Evolutionary conservation across 2,797 vertebrate genomes (phyloP), one percentile per base, ranked within the genome.

Genomic region (Kryptolebias ocellatus): DNA sequence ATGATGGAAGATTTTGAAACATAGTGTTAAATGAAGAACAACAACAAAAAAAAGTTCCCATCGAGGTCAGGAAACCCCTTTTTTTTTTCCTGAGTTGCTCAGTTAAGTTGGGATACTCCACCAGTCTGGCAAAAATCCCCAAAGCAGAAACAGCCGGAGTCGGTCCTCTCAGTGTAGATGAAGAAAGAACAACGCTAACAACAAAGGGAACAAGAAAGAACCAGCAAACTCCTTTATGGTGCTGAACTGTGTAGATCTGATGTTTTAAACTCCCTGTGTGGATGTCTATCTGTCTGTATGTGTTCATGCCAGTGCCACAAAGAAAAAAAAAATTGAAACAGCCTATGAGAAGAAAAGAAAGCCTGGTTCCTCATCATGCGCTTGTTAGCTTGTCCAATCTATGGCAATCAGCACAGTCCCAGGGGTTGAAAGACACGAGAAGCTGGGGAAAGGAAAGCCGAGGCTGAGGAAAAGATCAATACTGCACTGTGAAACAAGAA

Each of bases 361-460:
- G 90, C 92, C 90, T 56, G 88, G 93, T 93, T 96, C 94, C 96
- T 97, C 95, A 97, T 96, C 96, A 96, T 96, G 96, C 84, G 94
- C 95, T 98, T 96, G 96, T 99, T 98, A 98, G 96, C 95, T 96
- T 98, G 97, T 98, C 96, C 96, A 97, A 97, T 98, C 97, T 98
- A 95, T 96, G 95, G 96, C 98, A 97, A 98, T 99, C 96, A 97
- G 95, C 95, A 93, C 90, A 83, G 95, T 98, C 97, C 96, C 97
- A 94, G 91, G 96, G 96, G 96, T 95, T 96, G 95, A 97, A 95
- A 98, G 96, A 96, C 94, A 96, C 91, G 93, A 96, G 95, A 95
- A 66, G 88, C 88, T 89, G 92, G 94, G 91, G 94, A 94, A 96
- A 96, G 90, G 92, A 93, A 96, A 96, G 95, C 95, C 88, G 94